These are phyloP conservation scores for Haliclona indistincta DNA, from an alignment of 37 sponge, comb jelly and placozoan species.

Conservation along the genomic window DNA sequence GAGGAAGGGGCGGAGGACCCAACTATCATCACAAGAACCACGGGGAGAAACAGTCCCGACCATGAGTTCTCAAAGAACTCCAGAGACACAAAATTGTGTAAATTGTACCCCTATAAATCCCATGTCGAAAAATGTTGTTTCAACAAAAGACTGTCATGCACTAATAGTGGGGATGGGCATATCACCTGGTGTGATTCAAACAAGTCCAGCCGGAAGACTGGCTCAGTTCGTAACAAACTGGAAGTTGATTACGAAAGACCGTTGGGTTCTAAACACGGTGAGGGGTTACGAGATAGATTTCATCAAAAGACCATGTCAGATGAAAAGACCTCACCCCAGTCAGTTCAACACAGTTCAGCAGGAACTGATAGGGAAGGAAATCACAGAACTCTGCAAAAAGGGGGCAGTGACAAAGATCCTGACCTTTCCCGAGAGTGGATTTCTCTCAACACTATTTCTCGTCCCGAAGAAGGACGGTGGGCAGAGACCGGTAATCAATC, in stretches of 20 bases:
- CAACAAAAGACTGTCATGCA: background rate
- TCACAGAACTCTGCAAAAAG: constrained; percentile 11
- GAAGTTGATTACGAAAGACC: constrained; percentile 13
- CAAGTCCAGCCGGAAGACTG: constrained; percentile 2
- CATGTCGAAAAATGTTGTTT: background rate
- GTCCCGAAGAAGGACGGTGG: constrained; percentile 54
- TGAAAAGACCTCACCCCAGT: constrained; percentile 1
- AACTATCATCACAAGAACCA: background rate
- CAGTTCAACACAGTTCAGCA: background rate
- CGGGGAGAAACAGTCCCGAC: background rate
- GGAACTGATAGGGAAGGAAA: constrained; percentile 3
- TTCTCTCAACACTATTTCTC: constrained; percentile 27
- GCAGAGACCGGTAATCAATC: constrained; percentile 50
- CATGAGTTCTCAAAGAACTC: too few species aligned
- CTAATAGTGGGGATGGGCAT: too few species aligned
- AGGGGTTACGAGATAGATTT: constrained; percentile 27
- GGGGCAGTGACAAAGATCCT: constrained; percentile 5
- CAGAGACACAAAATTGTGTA: too few species aligned
- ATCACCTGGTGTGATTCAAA: background rate
- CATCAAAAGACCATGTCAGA: constrained; percentile 4
- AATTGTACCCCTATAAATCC: background rate
- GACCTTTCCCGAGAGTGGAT: background rate
- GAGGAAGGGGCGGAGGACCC: constrained; percentile 26
- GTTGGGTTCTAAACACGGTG: constrained; percentile 21
- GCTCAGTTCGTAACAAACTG: background rate